These are phyloP conservation scores for Parotia lawesii DNA, from an alignment of 2,113 vertebrate species.

Conservation along the genomic window DNA sequence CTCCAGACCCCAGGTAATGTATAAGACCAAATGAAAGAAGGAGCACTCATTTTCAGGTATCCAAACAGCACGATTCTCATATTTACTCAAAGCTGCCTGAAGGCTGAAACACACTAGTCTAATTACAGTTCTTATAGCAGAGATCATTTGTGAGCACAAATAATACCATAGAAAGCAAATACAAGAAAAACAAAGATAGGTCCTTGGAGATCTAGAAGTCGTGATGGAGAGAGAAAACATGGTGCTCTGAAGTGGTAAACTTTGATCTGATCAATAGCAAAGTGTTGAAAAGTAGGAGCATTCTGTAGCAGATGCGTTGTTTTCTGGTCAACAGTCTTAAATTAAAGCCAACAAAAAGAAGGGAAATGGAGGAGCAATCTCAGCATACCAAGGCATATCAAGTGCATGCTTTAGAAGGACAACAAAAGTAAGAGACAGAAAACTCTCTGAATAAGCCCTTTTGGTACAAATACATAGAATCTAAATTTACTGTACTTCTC, in stretches of 20 bases:
- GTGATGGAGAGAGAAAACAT: background rate
- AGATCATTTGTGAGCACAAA: conserved; percentile 5
- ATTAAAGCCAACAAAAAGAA: background rate
- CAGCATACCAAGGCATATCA: background rate
- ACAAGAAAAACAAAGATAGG: background rate
- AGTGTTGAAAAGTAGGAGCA: background rate
- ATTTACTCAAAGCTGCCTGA: conserved; percentile 7
- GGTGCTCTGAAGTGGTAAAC: background rate
- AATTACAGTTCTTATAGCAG: background rate
- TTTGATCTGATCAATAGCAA: background rate
- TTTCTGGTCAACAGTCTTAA: conserved; percentile 1
- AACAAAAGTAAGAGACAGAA: background rate
- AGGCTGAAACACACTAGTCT: background rate
- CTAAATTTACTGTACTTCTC: background rate
- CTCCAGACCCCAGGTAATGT: background rate
- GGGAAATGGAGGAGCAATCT: background rate
- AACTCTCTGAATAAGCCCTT: background rate
- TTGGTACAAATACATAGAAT: background rate
- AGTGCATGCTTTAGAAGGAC: background rate
- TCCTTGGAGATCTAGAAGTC: background rate
- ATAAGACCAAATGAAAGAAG: background rate
- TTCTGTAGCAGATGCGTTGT: background rate
- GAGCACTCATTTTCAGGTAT: background rate
- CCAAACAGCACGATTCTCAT: background rate
- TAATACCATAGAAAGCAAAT: background rate